phyloP scores from a whole-genome alignment of 2,113 vertebrate species.

The Casuarius casuarius region DNA sequence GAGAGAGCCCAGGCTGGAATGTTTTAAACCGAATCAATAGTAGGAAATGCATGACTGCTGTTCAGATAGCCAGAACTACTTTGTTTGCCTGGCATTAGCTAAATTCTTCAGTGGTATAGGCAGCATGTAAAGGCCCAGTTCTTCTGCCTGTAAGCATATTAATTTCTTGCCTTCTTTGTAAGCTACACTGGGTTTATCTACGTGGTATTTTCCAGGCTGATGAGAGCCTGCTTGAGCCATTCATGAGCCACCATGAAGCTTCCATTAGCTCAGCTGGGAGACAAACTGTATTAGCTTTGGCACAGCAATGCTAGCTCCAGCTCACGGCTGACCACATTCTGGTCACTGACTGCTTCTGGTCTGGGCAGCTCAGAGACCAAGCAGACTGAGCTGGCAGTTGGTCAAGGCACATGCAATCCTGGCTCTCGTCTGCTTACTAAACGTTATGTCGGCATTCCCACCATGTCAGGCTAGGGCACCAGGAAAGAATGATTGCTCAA shows the following conservation, averaged over 20 bases:
- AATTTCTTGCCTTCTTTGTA: not conserved
- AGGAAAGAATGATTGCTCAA: not conserved
- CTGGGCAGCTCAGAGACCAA: conserved; percentile 16
- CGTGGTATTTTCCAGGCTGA: not conserved
- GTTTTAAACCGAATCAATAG: not conserved
- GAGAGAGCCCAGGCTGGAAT: not conserved
- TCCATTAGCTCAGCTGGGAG: conserved; percentile 37
- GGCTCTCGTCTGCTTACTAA: not conserved
- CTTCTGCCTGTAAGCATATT: not conserved
- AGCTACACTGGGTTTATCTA: not conserved
- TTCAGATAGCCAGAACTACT: rapidly evolving
- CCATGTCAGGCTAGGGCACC: not conserved
- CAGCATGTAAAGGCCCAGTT: not conserved
- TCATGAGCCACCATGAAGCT: conserved; percentile 19
- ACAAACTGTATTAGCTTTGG: conserved; percentile 17
- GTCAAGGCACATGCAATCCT: conserved; percentile 53
- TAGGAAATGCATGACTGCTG: not conserved
- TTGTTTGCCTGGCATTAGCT: not conserved
- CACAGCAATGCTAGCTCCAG: not conserved
- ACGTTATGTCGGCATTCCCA: not conserved
- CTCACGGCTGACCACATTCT: conserved; percentile 45
- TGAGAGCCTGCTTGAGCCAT: not conserved
- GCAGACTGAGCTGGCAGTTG: conserved; percentile 20
- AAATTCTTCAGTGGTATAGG: not conserved
- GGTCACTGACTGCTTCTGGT: conserved; percentile 39